Evolutionary conservation across 2,888 invertebrate species (phyloP).

Genomic region (Lobophora halterata): DNA sequence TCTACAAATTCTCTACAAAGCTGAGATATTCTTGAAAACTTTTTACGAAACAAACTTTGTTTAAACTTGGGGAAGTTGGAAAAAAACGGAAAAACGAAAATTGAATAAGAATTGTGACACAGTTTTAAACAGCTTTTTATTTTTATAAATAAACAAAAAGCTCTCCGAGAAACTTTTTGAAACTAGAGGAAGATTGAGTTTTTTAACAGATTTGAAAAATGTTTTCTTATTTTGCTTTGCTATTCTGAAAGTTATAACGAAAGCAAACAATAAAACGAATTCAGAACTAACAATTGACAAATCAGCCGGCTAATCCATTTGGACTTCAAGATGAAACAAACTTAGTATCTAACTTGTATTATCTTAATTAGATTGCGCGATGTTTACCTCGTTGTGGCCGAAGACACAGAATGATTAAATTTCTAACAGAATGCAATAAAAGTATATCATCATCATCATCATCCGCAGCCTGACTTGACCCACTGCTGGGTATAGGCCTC

Average conservation of each 20-base stretch:
- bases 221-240: too few relatives aligned
- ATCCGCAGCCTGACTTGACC: too few relatives aligned
- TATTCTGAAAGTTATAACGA: too few relatives aligned
- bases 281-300: constrained; percentile 20
- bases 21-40: constrained; percentile 1
- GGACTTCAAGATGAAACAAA: constrained; percentile 24
- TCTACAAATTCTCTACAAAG: too few relatives aligned
- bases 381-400: constrained; percentile 35
- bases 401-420: too few relatives aligned
- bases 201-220: too few relatives aligned
- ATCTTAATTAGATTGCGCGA: constrained; percentile 43
- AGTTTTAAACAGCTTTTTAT: constrained; percentile 54
- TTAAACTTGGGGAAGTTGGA: constrained; percentile 35
- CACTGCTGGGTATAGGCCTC: too few relatives aligned
- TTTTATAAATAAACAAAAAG: constrained; percentile 45
- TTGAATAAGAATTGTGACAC: constrained; percentile 52
- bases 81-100: constrained; percentile 38
- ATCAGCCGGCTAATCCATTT: constrained; percentile 27
- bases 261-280: constrained; percentile 9
- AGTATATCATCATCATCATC: too few relatives aligned
- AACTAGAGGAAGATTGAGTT: too few relatives aligned
- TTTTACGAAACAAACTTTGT: constrained; percentile 32
- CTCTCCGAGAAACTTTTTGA: too few relatives aligned
- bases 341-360: constrained; percentile 28
- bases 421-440: too few relatives aligned